Base-by-base conservation (phyloP, 2,113 vertebrate genomes). In the Vulpes ferrilata region DNA sequence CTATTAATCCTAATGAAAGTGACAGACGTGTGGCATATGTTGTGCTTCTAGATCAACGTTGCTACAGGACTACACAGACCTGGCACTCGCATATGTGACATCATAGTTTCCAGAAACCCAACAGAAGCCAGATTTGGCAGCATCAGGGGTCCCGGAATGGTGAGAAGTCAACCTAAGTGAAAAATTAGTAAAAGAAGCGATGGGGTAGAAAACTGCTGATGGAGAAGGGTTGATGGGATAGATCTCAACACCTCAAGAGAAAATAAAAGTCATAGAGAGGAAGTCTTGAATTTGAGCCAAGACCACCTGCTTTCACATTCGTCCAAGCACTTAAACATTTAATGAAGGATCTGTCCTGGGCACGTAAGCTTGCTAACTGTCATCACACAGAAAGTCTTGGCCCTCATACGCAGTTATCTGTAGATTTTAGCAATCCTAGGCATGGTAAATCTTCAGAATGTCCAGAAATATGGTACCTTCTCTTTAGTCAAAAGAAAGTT, bases 51-150 rank as follows among this genome's bases (percentile, higher is more conserved):
- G 7, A n/a, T 76, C 48, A 84, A 83, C 71, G 95, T 4, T 25
- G 35, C 27, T 80, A 83, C 11, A 81, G 23, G n/a, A 74, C 51
- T 80, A 19, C 30, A 65, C 32, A 82, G 82, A 91, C 57, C 69
- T 96, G 59, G 23, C 81, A 96, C 27, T 55, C 48, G 43, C 20
- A 23, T 43, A 32, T 48, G 87, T 86, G 71, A 51, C 43, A 86
- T 83, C 55, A 23, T 13, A 81, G n/a, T 30, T 96, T 95, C 73
- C 88, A 96, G 95, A 82, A 96, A 90, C 55, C 73, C 90, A 93
- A 59, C 60, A 96, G 93, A 94, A 95, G 27, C 30, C 76, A 96
- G 95, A 92, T 80, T 95, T 85, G 78, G 93, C 17, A 92, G 85
- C 30, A 83, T 57, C 64, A 92, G 48, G 53, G 35, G 7, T 16